Conservation (phyloP, 1,140 invertebrate genomes). For the Diachasma alloeum region DNA sequence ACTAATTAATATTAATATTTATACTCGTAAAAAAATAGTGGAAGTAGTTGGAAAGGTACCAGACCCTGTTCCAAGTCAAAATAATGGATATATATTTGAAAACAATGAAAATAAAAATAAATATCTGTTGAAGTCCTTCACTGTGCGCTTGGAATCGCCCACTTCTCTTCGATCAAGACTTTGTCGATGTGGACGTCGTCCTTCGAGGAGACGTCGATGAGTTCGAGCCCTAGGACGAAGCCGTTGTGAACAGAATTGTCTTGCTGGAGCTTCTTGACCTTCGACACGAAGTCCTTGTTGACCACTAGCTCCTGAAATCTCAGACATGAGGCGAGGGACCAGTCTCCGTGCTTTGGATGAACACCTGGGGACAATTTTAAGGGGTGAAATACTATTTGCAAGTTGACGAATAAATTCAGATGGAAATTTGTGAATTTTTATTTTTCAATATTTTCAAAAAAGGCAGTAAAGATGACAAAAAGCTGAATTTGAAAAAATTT, state of each 20-base stretch:
- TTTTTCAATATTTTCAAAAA: too few species aligned
- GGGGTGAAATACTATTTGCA: too few species aligned
- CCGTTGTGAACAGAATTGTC: constrained; percentile 63
- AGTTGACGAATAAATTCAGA: too few species aligned
- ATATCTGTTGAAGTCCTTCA: not conserved
- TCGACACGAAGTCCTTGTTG: constrained; percentile 66
- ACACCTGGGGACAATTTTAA: constrained; percentile 33
- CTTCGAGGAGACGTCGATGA: constrained; percentile 66
- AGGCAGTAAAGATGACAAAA: too few species aligned
- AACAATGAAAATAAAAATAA: not conserved
- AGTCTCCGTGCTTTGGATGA: constrained; percentile 67
- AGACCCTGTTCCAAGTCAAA: not conserved
- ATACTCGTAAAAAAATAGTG: not conserved
- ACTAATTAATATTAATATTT: not conserved
- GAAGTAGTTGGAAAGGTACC: not conserved
- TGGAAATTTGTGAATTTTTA: too few species aligned
- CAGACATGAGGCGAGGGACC: constrained; percentile 68
- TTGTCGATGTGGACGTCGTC: constrained; percentile 63
- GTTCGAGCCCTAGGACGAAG: constrained; percentile 60
- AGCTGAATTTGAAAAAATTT: too few species aligned
- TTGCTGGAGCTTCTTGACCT: constrained; percentile 62
- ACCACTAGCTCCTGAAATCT: constrained; percentile 69
- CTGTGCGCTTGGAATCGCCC: not conserved
- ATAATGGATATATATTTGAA: not conserved
- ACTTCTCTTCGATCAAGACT: not conserved